phyloP scores from a whole-genome alignment of 2,888 invertebrate species.

The Trimorus sp. region DNA sequence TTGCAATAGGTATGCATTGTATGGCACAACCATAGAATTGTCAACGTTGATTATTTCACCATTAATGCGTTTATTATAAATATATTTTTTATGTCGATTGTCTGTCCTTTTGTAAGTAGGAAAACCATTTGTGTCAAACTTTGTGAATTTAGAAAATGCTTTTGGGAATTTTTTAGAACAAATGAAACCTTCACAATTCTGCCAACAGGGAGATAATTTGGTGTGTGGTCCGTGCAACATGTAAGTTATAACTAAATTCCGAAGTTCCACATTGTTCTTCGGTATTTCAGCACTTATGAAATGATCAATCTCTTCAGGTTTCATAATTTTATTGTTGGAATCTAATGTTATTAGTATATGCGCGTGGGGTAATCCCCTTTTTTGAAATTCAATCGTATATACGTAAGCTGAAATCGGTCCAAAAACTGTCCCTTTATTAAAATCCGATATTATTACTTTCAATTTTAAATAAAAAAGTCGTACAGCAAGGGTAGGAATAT shows the following conservation, averaged over 20 bases:
- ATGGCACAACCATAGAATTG: constrained; percentile 61
- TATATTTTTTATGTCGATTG: constrained; percentile 1
- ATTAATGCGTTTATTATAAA: constrained; percentile 17
- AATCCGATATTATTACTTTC: constrained; percentile 8
- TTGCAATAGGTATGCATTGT: constrained; percentile 46
- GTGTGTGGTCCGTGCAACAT: constrained; percentile 29
- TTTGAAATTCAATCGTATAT: constrained; percentile 27
- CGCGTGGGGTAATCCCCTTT: constrained; percentile 16
- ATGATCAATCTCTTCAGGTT: constrained; percentile 5
- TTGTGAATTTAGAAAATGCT: constrained; percentile 6
- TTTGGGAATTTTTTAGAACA: constrained; percentile 31
- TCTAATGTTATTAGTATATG: constrained; percentile 13
- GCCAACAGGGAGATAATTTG: background rate
- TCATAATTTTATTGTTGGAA: constrained; percentile 10
- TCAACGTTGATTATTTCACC: constrained; percentile 37
- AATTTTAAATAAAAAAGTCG: constrained; percentile 25
- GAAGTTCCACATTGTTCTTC: background rate
- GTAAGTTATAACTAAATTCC: constrained; percentile 13
- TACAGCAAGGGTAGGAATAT: constrained; percentile 11
- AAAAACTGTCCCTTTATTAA: background rate
- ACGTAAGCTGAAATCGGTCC: background rate
- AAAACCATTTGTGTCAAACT: constrained; percentile 22
- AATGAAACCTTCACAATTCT: constrained; percentile 4
- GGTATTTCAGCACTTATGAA: constrained; percentile 29
- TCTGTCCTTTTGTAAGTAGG: constrained; percentile 4